These are phyloP conservation scores for Drosophila parvula DNA, from an alignment of 1,140 invertebrate genomes.

Conservation along the genomic window DNA sequence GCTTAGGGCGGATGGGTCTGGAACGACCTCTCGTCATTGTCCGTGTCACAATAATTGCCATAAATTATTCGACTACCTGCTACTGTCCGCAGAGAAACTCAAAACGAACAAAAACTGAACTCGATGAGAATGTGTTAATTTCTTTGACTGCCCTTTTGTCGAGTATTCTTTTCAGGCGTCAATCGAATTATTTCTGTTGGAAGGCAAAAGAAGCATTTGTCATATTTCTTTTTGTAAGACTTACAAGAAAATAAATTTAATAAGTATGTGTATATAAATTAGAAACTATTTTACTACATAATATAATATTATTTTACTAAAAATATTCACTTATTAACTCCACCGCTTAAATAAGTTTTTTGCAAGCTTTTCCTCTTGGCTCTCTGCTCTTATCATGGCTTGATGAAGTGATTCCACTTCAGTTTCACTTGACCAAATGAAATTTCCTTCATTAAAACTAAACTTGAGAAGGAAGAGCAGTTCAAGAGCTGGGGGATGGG, in stretches of 20 bases:
- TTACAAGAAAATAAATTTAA: background rate
- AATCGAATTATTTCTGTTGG: conserved; percentile 49
- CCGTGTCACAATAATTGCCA: conserved; percentile 75
- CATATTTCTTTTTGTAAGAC: background rate
- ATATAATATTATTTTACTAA: background rate
- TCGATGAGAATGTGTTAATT: conserved; percentile 60
- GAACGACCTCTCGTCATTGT: conserved; percentile 46
- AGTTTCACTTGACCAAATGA: conserved; percentile 57
- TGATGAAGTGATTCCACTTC: conserved; percentile 50
- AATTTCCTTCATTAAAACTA: conserved; percentile 76
- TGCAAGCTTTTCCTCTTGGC: background rate
- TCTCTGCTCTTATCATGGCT: conserved; percentile 24
- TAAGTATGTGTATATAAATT: background rate
- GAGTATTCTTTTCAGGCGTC: conserved; percentile 47
- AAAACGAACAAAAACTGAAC: conserved; percentile 28
- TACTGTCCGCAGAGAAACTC: conserved; percentile 43
- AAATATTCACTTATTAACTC: background rate
- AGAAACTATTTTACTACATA: no score
- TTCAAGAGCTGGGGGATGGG: background rate
- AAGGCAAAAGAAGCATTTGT: background rate
- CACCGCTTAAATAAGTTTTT: background rate
- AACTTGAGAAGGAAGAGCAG: conserved; percentile 38
- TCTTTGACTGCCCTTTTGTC: conserved; percentile 25
- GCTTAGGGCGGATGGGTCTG: conserved; percentile 23
- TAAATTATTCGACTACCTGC: conserved; percentile 68